Percentiles rank a stretch among this genome's conserved stretches.
Conservation (phyloP, 2,113 vertebrate genomes). For the Crotalus viridis region DNA sequence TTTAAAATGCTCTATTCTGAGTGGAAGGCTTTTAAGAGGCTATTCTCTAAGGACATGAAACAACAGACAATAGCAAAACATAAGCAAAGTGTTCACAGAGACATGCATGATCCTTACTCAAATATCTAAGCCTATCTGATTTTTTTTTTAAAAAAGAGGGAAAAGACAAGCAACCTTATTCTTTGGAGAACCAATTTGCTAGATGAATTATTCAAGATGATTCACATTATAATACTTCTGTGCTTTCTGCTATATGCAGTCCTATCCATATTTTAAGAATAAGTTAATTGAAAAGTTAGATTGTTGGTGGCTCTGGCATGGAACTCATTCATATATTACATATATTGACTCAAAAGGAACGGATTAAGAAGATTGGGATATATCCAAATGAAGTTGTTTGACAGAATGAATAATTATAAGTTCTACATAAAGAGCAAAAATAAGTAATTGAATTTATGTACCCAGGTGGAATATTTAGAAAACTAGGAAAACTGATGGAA, state of each 20-base stretch:
- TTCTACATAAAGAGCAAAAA: background rate
- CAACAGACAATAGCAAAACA: conserved; percentile 52
- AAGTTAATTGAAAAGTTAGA: background rate
- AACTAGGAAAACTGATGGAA: background rate
- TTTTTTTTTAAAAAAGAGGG: background rate
- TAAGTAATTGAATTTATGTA: background rate
- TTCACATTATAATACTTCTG: background rate
- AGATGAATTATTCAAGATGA: background rate
- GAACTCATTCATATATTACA: background rate
- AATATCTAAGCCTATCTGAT: conserved; percentile 25
- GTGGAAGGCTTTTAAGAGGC: conserved; percentile 46
- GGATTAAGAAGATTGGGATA: background rate
- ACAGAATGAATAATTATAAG: background rate
- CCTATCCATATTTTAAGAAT: background rate
- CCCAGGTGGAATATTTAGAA: background rate
- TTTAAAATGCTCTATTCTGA: conserved; percentile 12
- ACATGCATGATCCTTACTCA: conserved; percentile 57
- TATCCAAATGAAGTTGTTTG: background rate
- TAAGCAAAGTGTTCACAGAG: conserved; percentile 42
- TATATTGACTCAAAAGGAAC: background rate
- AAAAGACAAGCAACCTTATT: background rate
- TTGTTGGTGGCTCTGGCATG: background rate
- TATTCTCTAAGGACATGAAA: conserved; percentile 64
- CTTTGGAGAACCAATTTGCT: background rate
- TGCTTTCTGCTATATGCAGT: background rate